Percentiles rank a stretch among this genome's conserved stretches.
phyloP scores from a whole-genome alignment of 2,113 vertebrate genomes.

The Vulpes vulpes region DNA sequence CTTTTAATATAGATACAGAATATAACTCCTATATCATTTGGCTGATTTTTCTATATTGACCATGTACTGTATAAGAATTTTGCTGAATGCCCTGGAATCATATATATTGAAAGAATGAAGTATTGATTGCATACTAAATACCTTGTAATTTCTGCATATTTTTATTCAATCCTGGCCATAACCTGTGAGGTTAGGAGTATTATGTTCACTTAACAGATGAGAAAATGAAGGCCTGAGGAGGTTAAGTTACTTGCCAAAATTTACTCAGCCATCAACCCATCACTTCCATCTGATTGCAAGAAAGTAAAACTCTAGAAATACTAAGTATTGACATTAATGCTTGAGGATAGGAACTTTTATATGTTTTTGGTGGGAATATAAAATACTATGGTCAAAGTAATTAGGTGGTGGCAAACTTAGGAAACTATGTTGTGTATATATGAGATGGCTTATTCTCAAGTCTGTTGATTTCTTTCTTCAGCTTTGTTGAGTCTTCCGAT shows the following conservation, averaged over 20 bases:
- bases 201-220: background rate
- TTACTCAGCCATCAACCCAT: background rate
- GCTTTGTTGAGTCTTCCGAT: background rate
- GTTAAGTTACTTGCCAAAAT: background rate
- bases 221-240: background rate
- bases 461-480: background rate
- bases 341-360: background rate
- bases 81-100: background rate
- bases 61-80: background rate
- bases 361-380: background rate
- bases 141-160: background rate
- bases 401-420: background rate
- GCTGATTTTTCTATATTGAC: background rate
- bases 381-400: background rate
- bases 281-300: background rate
- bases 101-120: background rate
- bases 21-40: background rate
- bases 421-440: background rate
- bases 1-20: background rate
- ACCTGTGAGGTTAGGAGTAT: background rate
- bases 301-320: background rate
- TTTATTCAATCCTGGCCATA: background rate
- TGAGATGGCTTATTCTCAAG: background rate
- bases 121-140: background rate
- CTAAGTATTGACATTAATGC: background rate